Conservation (phyloP, 2,797 vertebrate genomes). For the Tinamus major region DNA sequence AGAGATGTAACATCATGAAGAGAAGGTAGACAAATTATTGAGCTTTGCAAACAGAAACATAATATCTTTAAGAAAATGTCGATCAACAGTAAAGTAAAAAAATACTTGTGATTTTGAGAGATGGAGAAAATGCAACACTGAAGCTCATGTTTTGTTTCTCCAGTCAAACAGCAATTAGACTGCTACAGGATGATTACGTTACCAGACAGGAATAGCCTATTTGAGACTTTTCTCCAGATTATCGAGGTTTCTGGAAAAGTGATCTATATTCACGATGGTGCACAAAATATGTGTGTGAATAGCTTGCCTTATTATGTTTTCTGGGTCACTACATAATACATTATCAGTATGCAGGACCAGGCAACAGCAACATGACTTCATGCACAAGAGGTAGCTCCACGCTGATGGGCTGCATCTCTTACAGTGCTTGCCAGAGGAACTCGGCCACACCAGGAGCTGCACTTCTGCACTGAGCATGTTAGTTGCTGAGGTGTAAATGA, state of each 20-base stretch:
- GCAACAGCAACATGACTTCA: neutral
- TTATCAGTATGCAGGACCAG: neutral
- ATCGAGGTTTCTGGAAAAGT: neutral
- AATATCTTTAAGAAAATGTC: neutral
- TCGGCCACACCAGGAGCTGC: neutral
- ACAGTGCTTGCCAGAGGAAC: neutral
- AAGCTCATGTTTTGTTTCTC: neutral
- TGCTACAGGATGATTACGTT: neutral
- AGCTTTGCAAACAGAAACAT: neutral
- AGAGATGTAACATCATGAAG: neutral
- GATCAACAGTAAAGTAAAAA: neutral
- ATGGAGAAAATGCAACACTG: neutral
- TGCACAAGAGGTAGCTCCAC: neutral
- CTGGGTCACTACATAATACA: neutral
- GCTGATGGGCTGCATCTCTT: neutral
- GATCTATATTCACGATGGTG: neutral
- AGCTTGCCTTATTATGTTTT: neutral
- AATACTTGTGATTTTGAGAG: neutral
- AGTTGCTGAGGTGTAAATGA: conserved; percentile 5
- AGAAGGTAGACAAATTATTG: neutral
- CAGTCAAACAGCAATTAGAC: neutral
- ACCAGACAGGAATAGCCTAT: neutral
- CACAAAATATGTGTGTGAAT: neutral
- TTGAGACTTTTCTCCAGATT: neutral
- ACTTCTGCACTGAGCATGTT: conserved; percentile 19